Base-by-base conservation (phyloP, 2,888 invertebrate species). In the Apomyelois bistriatella region DNA sequence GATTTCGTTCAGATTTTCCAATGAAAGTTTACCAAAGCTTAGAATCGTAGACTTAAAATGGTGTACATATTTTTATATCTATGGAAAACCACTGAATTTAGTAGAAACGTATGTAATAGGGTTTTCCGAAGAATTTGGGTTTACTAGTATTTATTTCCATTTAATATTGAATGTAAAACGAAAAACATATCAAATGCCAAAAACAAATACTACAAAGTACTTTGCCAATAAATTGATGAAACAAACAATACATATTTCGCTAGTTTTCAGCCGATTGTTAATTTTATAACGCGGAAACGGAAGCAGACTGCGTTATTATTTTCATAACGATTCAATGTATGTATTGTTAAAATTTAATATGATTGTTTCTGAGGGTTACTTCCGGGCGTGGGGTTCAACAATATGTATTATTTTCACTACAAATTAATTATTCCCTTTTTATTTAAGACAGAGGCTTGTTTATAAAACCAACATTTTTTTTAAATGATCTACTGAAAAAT, bases 181-280 rank as follows among this genome's bases (percentile, higher is more conserved):
- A 7, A 32, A 8, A 17, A 17, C 15, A 41, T 41, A 41, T 41
- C 13, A 35, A 8, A 1, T n/a, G 7, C 8, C 15, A 8, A 50
- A 15, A 40, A 37, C 10, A 32, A 40, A 41, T 12, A 10, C 37
- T 12, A 13, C 15, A 10, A 15, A 38, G 15, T 22, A 30, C 40
- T 50, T 49, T 38, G 30, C 9, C 32, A 17, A 22, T 46, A 46
- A 35, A 46, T 50, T 50, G 46, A 47, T 50, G 57, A 58, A 55
- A 48, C 58, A 50, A 52, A 49, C 55, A 54, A 49, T 65, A 65
- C 63, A 64, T 56, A 58, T 67, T 64, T 60, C 49, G 63, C 58
- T 55, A 59, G 60, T 56, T 64, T 66, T 61, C 62, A 55, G 64
- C 59, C 54, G 57, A 56, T 50, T 56, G 66, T 59, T 67, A 68